Evolutionary conservation across 2,888 invertebrate species (phyloP), one percentile per base, ranked within the genome.

Genomic region (Philonicus albiceps): DNA sequence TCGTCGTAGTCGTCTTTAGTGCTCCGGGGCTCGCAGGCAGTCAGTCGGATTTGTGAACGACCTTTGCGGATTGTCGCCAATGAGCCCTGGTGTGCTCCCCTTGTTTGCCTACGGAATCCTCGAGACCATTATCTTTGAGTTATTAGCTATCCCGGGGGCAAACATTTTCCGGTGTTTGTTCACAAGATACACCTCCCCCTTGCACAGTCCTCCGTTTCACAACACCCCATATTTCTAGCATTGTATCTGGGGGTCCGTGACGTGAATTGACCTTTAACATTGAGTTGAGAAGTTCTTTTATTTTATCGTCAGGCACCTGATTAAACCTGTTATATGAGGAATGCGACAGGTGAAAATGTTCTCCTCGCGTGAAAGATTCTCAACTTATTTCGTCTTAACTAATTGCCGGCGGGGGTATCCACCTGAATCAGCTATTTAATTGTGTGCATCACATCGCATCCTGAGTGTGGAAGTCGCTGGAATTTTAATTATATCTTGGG

Each of bases 51-150:
- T 80, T 80, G 30, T 11, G 53, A 49, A 80, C 49, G 49, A 53
- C 30, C n/a, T 53, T 80, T 80, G 80, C 49, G 53, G 80, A 80
- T 80, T 80, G 80, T 53, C 53, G 80, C 53, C 49, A 80, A 31
- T 49, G 49, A 80, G 80, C 49, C 43, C 53, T 31, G 53, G 49
- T 31, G 49, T 31, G 53, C 49, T 53, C 80, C 53, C n/a, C 30
- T 53, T 80, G 49, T 53, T 80, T 80, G 80, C 80, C 22, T 40
- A 40, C 76, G 5, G 7, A 76, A 76, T 76, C 76, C 76, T 40
- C 40, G 22, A 34, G 37, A 76, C 76, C 76, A 76, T 76, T 76
- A 76, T 76, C 76, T 76, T 76, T 76, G 76, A 76, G 40, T 76
- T 76, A 76, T 76, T 76, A 76, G 76, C 76, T 76, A 76, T 76